These are phyloP conservation scores for Drosophila sturtevanti DNA, from an alignment of 1,140 invertebrate species.

Conservation along the genomic window DNA sequence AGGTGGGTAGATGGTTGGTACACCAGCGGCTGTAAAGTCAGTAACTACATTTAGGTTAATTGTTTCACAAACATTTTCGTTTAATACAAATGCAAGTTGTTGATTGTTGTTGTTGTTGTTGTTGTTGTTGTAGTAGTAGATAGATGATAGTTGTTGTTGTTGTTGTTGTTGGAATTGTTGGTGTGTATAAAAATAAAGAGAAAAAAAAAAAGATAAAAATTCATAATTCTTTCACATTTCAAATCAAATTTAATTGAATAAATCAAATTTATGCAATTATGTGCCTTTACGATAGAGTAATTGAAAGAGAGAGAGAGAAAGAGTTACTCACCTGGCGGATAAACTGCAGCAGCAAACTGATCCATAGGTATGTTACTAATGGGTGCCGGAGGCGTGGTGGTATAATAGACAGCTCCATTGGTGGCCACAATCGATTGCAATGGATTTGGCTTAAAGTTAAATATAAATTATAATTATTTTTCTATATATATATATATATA, in stretches of 20 bases:
- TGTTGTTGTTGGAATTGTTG: slow-evolving; percentile 40
- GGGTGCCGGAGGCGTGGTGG: slow-evolving; percentile 81
- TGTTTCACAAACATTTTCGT: slow-evolving; percentile 33
- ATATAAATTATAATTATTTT: slow-evolving; percentile 4
- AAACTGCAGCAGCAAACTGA: slow-evolving; percentile 82
- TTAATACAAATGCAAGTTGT: slow-evolving; percentile 4
- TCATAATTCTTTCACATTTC: slow-evolving; percentile 19
- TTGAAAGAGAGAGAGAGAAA: not conserved
- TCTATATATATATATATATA: not conserved
- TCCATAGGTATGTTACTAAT: slow-evolving; percentile 83
- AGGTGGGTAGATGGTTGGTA: slow-evolving; percentile 83
- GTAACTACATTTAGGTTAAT: slow-evolving; percentile 76
- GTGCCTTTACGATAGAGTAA: no score
- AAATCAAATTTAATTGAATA: not conserved
- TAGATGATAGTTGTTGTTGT: slow-evolving; percentile 28
- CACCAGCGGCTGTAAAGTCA: slow-evolving; percentile 82
- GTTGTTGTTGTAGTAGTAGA: slow-evolving; percentile 27
- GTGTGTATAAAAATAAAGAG: slow-evolving; percentile 60
- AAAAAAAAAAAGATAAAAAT: slow-evolving; percentile 59
- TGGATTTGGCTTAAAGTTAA: slow-evolving; percentile 54
- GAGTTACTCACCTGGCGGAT: slow-evolving; percentile 77
- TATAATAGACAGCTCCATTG: slow-evolving; percentile 82
- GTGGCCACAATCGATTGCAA: slow-evolving; percentile 80
- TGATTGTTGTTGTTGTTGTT: slow-evolving; percentile 30
- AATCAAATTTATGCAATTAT: not conserved